Conservation (phyloP, 2,797 vertebrate species). For the Chelon auratus region DNA sequence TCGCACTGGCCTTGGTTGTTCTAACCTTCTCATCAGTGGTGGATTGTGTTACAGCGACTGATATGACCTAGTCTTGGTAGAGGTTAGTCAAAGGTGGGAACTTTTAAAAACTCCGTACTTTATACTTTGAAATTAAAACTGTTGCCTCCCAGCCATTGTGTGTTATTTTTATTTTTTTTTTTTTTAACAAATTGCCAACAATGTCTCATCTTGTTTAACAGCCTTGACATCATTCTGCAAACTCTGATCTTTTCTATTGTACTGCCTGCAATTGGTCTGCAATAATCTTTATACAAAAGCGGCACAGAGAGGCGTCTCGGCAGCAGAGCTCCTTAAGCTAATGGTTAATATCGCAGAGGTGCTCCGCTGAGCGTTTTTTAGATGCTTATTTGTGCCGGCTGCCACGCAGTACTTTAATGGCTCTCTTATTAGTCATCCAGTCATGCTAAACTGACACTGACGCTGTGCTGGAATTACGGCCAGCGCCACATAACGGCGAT, state of each 20-base stretch:
- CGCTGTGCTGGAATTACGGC: slow-evolving; percentile 54
- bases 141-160: background rate
- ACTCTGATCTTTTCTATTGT: slow-evolving; percentile 23
- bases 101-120: background rate
- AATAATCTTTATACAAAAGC: slow-evolving; percentile 49
- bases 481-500: slow-evolving; percentile 48
- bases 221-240: background rate
- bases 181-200: background rate
- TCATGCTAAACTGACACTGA: slow-evolving; percentile 58
- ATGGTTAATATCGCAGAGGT: slow-evolving; percentile 63
- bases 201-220: too few relatives aligned
- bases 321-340: slow-evolving; percentile 64
- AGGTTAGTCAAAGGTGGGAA: background rate
- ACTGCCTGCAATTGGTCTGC: slow-evolving; percentile 41
- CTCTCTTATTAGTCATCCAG: slow-evolving; percentile 68
- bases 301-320: slow-evolving; percentile 32
- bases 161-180: background rate
- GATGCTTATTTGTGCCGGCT: slow-evolving; percentile 63
- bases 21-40: too few relatives aligned
- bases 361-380: slow-evolving; percentile 65
- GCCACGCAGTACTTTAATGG: slow-evolving; percentile 52
- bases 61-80: background rate
- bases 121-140: background rate
- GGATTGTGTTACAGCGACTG: background rate
- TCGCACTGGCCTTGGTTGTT: too few relatives aligned